These are phyloP conservation scores for Scaptodrosophila latifasciaeformis DNA, from an alignment of 2,888 invertebrate genomes.

Conservation along the genomic window DNA sequence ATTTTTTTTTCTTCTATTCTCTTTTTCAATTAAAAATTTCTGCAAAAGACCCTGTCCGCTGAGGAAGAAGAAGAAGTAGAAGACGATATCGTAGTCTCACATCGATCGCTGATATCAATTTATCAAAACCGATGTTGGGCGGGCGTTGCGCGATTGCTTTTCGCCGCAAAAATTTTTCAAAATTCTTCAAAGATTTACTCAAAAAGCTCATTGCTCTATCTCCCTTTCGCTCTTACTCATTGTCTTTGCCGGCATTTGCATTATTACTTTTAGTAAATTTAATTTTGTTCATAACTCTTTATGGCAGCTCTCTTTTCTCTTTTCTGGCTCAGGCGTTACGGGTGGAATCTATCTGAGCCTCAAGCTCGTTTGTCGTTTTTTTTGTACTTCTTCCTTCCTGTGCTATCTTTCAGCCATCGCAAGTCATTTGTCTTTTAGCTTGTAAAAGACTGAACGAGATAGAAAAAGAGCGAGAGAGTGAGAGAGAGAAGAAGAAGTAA, in stretches of 20 bases:
- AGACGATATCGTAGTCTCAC: slow-evolving; percentile 44
- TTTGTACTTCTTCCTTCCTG: not conserved
- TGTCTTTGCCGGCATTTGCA: slow-evolving; percentile 6
- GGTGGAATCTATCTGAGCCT: slow-evolving; percentile 16
- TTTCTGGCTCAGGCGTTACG: slow-evolving; percentile 54
- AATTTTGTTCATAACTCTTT: slow-evolving; percentile 60
- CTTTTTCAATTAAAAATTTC: slow-evolving; percentile 63
- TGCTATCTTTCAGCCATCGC: slow-evolving; percentile 43
- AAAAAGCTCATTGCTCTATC: slow-evolving; percentile 10
- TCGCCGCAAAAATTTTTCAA: slow-evolving; percentile 33
- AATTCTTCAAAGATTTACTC: too few relatives aligned
- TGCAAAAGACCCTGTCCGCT: slow-evolving; percentile 25
- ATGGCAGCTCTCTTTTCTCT: slow-evolving; percentile 56
- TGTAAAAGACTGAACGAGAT: slow-evolving; percentile 47
- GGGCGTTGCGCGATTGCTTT: slow-evolving; percentile 69
- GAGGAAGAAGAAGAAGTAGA: not conserved
- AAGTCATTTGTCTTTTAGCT: slow-evolving; percentile 63
- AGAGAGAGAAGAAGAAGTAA: slow-evolving; percentile 48
- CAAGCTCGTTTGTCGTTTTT: slow-evolving; percentile 22
- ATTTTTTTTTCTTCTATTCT: too few relatives aligned
- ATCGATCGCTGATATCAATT: slow-evolving; percentile 74
- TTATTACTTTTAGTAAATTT: slow-evolving; percentile 53
- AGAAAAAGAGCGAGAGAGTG: too few relatives aligned
- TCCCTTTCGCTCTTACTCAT: slow-evolving; percentile 8
- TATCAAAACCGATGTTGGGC: slow-evolving; percentile 73